Base-by-base conservation (phyloP, 2,797 vertebrate species). In the Leptoclinus maculatus region DNA sequence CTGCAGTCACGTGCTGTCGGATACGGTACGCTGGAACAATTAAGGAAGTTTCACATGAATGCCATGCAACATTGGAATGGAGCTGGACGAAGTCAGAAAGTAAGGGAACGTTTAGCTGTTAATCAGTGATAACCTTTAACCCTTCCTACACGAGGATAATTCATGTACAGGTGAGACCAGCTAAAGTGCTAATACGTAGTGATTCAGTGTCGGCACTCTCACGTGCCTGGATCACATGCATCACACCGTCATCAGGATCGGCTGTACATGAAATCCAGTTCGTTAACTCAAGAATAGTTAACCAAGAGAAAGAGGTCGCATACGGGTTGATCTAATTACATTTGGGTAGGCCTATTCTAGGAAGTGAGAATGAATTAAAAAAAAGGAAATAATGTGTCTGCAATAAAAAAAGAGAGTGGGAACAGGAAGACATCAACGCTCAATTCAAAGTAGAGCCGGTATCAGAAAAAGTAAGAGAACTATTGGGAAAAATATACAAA, bases 1-100 rank as follows among this genome's bases (percentile, higher is more conserved):
- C 65, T 21, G 34, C n/a, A 78, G 39, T 66, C 47, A 74, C 43
- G 19, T 49, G 49, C 25, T 59, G 62, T 56, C 1, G 4, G 59
- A 41, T 34, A 75, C 16, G 41, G 27, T 51, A 16, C n/a, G 34
- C 43, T 81, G 81, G 81, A 83, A 84, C 79, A 76, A 72, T 51
- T 0, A 53, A 51, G 60, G 53, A 66, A 39, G 56, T 59, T 62
- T 67, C n/a, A 27, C 27, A 23, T 51, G 68, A 71, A n/a, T 59
- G n/a, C 32, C 8, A 0, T 19, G 29, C 38, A n/a, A 63, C 41
- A 16, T 6, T 43, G 41, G 41, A 43, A 41, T 36, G 45, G 27
- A 34, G 27, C 10, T 70, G 70, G 39, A 72, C 56, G 10, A 47
- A 12, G 62, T 36, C 1, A 9, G 66, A 74, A 72, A 83, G 14